Percentiles rank a stretch among this genome's conserved stretches.
phyloP scores from a whole-genome alignment of 2,888 invertebrate genomes.

The Metalampra italica region DNA sequence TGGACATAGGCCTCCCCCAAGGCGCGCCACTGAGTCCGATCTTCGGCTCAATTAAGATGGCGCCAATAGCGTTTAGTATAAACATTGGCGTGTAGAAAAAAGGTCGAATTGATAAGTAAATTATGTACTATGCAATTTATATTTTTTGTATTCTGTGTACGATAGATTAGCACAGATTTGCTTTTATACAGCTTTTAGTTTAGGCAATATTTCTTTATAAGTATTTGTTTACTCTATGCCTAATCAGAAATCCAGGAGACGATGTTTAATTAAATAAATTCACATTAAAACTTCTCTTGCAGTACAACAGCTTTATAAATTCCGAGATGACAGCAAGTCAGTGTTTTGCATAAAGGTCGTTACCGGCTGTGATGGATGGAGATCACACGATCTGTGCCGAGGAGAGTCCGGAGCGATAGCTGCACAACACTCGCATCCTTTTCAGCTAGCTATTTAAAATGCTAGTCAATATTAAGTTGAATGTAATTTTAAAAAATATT shows the following conservation, averaged over 20 bases:
- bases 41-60: too few species aligned
- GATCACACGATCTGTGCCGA: slow-evolving; percentile 49
- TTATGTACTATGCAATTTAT: too few species aligned
- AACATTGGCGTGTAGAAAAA: too few species aligned
- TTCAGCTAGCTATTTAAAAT: slow-evolving; percentile 56
- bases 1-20: too few species aligned
- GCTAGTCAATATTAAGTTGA: slow-evolving; percentile 58
- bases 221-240: too few species aligned
- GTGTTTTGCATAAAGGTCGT: slow-evolving; percentile 67
- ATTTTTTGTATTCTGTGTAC: too few species aligned
- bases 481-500: slow-evolving; percentile 23
- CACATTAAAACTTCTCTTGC: neutral
- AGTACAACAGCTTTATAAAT: slow-evolving; percentile 26
- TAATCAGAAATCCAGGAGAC: neutral
- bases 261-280: neutral
- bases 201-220: too few species aligned
- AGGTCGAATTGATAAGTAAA: too few species aligned
- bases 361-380: slow-evolving; percentile 63
- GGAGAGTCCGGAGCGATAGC: slow-evolving; percentile 31
- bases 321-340: slow-evolving; percentile 48
- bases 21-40: too few species aligned
- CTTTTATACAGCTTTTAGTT: too few species aligned
- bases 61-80: too few species aligned
- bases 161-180: too few species aligned
- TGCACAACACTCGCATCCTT: slow-evolving; percentile 28